These are phyloP conservation scores for Notodonta dromedarius DNA, from an alignment of 2,888 invertebrate species.

Conservation along the genomic window DNA sequence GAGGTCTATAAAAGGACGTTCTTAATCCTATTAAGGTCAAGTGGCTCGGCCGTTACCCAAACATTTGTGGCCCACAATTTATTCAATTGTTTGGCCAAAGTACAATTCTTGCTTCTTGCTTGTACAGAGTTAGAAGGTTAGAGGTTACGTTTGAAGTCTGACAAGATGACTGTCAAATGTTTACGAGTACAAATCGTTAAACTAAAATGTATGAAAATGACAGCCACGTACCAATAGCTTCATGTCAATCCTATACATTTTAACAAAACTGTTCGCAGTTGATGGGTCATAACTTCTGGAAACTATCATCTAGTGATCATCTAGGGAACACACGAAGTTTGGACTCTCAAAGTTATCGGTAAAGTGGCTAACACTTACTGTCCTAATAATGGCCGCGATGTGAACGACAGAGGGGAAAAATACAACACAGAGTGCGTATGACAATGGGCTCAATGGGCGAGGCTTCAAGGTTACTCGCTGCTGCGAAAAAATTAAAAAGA, in stretches of 20 bases:
- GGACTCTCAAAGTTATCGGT: too few species aligned
- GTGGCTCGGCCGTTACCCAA: background rate
- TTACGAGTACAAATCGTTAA: too few species aligned
- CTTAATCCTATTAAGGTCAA: constrained; percentile 1
- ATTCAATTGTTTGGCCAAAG: constrained; percentile 1
- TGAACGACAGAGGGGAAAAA: background rate
- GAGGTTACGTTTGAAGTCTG: background rate
- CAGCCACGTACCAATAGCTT: too few species aligned
- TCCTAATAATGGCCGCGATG: too few species aligned
- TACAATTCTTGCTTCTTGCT: background rate
- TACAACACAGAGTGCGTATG: constrained; percentile 1
- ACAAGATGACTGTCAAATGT: background rate
- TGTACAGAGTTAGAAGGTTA: background rate
- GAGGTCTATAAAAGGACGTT: background rate
- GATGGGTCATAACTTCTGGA: too few species aligned
- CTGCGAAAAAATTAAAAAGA: background rate
- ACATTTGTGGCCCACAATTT: background rate
- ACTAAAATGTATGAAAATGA: too few species aligned
- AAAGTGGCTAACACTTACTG: too few species aligned
- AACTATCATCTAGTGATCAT: too few species aligned
- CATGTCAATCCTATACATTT: too few species aligned
- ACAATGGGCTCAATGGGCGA: constrained; percentile 5
- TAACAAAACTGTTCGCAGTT: too few species aligned
- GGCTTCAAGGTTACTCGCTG: background rate
- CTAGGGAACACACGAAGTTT: too few species aligned